phyloP scores from a whole-genome alignment of 2,888 invertebrate genomes.

The Ischnura elegans region DNA sequence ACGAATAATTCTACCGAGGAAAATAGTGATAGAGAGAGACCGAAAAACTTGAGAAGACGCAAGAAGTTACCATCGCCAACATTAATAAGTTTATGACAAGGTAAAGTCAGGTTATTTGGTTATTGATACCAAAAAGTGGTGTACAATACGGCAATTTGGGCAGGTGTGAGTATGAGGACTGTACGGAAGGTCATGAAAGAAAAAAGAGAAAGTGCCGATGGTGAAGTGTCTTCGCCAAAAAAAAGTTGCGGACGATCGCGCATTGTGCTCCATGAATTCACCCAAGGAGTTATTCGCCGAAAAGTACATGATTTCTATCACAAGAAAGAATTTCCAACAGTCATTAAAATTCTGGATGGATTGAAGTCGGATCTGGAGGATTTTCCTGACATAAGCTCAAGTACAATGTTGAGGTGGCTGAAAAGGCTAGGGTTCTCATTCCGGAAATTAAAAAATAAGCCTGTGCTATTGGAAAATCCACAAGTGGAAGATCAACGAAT shows the following conservation, averaged over 20 bases:
- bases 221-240: neutral
- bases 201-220: neutral
- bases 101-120: too few relatives aligned
- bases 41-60: neutral
- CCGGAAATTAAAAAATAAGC: neutral
- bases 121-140: too few relatives aligned
- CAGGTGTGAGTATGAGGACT: neutral
- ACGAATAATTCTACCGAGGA: neutral
- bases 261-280: neutral
- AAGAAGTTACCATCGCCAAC: too few relatives aligned
- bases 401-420: neutral
- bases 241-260: neutral
- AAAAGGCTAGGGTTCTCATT: neutral
- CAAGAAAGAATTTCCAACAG: neutral
- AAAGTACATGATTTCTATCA: neutral
- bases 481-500: neutral
- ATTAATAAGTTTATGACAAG: too few relatives aligned
- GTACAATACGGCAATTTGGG: neutral
- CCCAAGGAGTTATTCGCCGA: neutral
- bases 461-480: slow-evolving; percentile 42
- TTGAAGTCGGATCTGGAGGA: neutral
- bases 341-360: neutral
- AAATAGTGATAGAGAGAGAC: neutral
- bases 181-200: neutral
- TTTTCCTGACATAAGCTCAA: neutral